Base-by-base conservation (phyloP, 92 coral and sea anemone species). In the Pocillopora meandrina region DNA sequence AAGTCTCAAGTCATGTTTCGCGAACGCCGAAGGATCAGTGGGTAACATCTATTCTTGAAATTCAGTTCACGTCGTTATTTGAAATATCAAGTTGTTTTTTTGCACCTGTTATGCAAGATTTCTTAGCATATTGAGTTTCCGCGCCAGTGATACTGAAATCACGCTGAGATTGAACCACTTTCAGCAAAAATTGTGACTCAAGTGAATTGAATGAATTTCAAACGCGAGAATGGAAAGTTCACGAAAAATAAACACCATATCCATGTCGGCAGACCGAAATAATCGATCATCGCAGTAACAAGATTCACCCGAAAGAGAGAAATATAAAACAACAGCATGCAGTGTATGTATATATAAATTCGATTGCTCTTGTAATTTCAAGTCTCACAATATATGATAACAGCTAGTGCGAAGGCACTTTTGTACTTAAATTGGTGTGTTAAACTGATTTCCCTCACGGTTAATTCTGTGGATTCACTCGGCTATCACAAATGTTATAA, bases 131-230 rank as follows among this genome's bases (percentile, higher is more conserved):
- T 35, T 70, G 10, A 70, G 70, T 36, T 20, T 19, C 9, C 68
- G 52, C 52, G 52, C 52, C 72, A 33, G 52, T 1, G 74, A 14
- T 55, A 21, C 74, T 34, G 16, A 21, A 34, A 70, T 70, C 74
- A 70, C 56, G 74, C 74, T 70, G 56, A 36, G 74, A 36, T 70
- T 70, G 5, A 16, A 70, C 74, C 52, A 70, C 74, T 70, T 36
- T 70, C 56, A 49, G 42, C 2, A 20, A 36, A 70, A 42, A 42
- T 42, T 3, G 52, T 42, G 52, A 42, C 52, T 42, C 52, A 42
- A 42, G 52, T 42, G 52, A 3, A 3, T 42, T 42, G 52, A 42
- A 42, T 42, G 52, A 42, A 42, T 42, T 42, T 42, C 5, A 42
- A 42, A 42, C 52, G 0, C 8, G 52, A 42, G 8, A 7, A 42